Evolutionary conservation across 2,113 vertebrate genomes (phyloP).

Genomic region (Pituophis catenifer): DNA sequence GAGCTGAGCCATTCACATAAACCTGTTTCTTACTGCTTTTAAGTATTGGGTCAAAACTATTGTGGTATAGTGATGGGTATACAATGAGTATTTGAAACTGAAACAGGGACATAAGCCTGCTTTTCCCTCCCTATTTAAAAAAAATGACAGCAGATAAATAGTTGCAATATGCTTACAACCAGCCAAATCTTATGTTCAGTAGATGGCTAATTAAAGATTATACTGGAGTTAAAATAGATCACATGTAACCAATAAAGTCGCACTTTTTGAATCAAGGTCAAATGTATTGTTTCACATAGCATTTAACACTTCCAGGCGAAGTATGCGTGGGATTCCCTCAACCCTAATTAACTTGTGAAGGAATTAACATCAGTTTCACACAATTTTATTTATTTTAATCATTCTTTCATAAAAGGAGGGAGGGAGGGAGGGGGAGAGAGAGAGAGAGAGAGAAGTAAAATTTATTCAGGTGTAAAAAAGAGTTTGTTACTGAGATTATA

Average conservation of each 20-base stretch:
- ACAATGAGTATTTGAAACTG: background rate
- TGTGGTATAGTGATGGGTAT: background rate
- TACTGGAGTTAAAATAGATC: background rate
- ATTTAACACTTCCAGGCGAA: background rate
- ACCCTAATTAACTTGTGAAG: background rate
- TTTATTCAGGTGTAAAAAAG: background rate
- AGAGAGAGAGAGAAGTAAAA: background rate
- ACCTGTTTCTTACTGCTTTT: background rate
- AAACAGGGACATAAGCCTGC: background rate
- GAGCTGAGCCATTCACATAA: background rate
- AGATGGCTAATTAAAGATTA: background rate
- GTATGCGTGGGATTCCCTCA: background rate
- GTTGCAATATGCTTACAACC: background rate
- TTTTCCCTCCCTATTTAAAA: background rate
- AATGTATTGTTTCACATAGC: background rate
- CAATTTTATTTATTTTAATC: background rate
- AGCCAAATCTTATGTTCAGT: background rate
- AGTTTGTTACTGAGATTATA: conserved; percentile 10
- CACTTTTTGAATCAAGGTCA: background rate
- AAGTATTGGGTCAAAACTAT: background rate
- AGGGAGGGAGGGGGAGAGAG: no score
- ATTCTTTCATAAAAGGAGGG: background rate
- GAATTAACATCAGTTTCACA: background rate
- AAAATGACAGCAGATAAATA: background rate
- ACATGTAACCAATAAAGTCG: background rate